Percentiles rank a stretch among this genome's conserved stretches.
phyloP scores from a whole-genome alignment of 1,140 invertebrate genomes.

The Diorhabda elongata region DNA sequence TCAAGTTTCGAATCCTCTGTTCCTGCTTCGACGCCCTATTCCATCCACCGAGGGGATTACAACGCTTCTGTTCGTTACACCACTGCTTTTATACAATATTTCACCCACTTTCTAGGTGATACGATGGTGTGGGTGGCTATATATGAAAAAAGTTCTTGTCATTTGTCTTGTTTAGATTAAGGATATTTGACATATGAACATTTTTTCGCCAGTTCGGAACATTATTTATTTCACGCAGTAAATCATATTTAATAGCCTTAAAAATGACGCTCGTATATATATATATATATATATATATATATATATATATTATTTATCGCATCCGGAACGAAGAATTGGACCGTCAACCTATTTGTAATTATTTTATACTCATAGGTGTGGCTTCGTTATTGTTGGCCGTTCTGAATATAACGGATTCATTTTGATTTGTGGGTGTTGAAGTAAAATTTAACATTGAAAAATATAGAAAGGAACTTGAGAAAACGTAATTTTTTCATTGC shows the following conservation, averaged over 20 bases:
- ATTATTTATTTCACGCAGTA: conserved; percentile 1
- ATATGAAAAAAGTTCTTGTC: conserved; percentile 2
- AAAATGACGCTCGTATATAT: background rate
- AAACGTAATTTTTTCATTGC: too few species aligned
- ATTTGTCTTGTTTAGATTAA: conserved; percentile 3
- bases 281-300: background rate
- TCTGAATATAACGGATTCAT: too few species aligned
- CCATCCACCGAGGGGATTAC: too few species aligned
- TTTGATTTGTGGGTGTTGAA: too few species aligned
- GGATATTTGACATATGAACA: conserved; percentile 2
- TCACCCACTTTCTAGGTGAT: background rate
- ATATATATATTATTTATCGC: background rate
- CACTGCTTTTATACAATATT: background rate
- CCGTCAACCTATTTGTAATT: background rate
- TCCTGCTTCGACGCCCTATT: too few species aligned
- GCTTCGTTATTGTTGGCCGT: background rate
- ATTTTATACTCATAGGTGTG: background rate
- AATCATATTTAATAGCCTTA: background rate
- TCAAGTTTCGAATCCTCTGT: too few species aligned
- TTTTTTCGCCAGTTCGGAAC: background rate
- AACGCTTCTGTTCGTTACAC: too few species aligned
- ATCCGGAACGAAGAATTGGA: background rate
- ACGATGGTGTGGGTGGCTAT: background rate
- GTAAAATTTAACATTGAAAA: too few species aligned
- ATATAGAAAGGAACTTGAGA: too few species aligned